Percentiles rank a stretch among this genome's conserved stretches.
phyloP scores from a whole-genome alignment of 2,888 invertebrate genomes.

The Lasioglossum leucozonium region DNA sequence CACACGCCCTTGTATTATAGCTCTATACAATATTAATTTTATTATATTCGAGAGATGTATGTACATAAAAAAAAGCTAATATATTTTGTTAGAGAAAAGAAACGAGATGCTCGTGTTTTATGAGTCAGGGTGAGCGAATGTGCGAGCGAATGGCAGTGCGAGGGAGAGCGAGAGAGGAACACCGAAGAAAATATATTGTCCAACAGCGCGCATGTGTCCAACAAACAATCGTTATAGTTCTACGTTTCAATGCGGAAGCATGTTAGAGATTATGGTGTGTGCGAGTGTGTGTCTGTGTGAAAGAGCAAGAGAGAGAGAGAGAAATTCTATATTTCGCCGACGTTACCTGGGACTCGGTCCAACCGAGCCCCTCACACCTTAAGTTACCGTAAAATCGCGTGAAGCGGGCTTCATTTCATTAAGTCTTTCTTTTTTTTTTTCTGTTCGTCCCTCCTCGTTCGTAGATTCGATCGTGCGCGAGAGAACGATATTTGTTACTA shows the following conservation, averaged over 20 bases:
- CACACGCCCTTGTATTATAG: slow-evolving; percentile 78
- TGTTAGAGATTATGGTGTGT: slow-evolving; percentile 33
- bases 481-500: slow-evolving; percentile 60
- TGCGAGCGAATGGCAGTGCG: slow-evolving; percentile 19
- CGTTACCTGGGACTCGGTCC: slow-evolving; percentile 61
- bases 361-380: slow-evolving; percentile 47
- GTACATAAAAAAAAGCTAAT: slow-evolving; percentile 78
- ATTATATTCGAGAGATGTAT: slow-evolving; percentile 77
- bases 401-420: slow-evolving; percentile 69
- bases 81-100: slow-evolving; percentile 77
- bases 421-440: neutral
- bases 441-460: slow-evolving; percentile 41
- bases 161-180: slow-evolving; percentile 28
- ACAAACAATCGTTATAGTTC: slow-evolving; percentile 41
- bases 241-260: slow-evolving; percentile 41
- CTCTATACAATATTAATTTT: slow-evolving; percentile 76
- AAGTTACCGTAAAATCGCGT: slow-evolving; percentile 72
- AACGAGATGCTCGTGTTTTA: slow-evolving; percentile 45
- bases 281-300: no score
- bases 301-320: slow-evolving; percentile 18
- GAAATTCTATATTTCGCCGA: slow-evolving; percentile 51
- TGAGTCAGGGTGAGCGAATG: slow-evolving; percentile 24
- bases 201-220: slow-evolving; percentile 41
- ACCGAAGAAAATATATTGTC: neutral
- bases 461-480: slow-evolving; percentile 57